These are phyloP conservation scores for Galaxea fascicularis DNA, from an alignment of 92 coral and sea anemone genomes.

Conservation along the genomic window DNA sequence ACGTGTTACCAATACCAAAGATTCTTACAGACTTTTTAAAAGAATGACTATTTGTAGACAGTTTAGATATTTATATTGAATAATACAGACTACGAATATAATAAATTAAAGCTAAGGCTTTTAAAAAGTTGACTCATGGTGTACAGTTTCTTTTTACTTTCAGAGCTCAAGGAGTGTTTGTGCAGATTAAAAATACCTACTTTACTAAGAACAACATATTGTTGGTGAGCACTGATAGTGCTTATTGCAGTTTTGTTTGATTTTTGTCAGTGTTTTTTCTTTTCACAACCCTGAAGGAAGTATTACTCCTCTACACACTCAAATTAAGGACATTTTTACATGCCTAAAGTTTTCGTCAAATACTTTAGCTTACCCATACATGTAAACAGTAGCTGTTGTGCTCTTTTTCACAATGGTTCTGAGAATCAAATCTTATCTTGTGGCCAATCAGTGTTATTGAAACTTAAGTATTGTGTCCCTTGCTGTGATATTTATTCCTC, in stretches of 20 bases:
- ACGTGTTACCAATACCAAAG: slow-evolving; percentile 82
- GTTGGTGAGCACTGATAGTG: background rate
- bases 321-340: no score
- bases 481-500: no score
- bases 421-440: no score
- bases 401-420: no score
- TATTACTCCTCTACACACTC: background rate
- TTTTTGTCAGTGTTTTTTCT: background rate
- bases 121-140: background rate
- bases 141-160: background rate
- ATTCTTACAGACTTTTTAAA: slow-evolving; percentile 78
- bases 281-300: background rate
- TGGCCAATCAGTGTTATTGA: no score
- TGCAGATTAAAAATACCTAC: background rate
- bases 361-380: no score
- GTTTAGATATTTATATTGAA: slow-evolving; percentile 24
- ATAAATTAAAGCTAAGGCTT: background rate
- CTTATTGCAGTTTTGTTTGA: background rate
- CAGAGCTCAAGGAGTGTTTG: background rate
- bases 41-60: slow-evolving; percentile 31
- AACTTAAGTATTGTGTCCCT: no score
- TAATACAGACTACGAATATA: no score
- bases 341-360: no score
- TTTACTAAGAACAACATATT: no score
- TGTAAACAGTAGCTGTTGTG: no score